phyloP scores from a whole-genome alignment of 2,113 vertebrate species.

The Nycticebus coucang region DNA sequence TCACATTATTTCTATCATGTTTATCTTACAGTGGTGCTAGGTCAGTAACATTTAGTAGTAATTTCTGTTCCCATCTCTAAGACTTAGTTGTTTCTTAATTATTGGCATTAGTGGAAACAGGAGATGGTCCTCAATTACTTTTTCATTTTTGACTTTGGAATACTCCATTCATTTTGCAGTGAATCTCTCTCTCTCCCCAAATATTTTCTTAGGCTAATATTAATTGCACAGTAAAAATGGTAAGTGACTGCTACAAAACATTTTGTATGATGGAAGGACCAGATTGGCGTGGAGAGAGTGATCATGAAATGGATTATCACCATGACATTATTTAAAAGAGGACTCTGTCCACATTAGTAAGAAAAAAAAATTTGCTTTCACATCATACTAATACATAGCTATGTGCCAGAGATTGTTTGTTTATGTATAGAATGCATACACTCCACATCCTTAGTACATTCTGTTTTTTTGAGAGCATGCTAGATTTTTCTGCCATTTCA shows the following conservation, averaged over 20 bases:
- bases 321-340: neutral
- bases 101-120: neutral
- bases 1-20: fast-evolving
- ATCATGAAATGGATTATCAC: neutral
- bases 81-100: neutral
- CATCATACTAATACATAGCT: neutral
- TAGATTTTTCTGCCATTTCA: neutral
- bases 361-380: neutral
- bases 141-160: neutral
- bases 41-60: neutral
- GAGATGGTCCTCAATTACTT: neutral
- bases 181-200: neutral
- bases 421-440: neutral
- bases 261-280: neutral
- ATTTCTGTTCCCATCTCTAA: neutral
- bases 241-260: neutral
- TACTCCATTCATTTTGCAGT: conserved; percentile 18
- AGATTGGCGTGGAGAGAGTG: neutral
- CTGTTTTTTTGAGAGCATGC: neutral
- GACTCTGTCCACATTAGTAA: neutral
- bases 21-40: neutral
- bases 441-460: neutral
- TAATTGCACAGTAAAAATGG: neutral
- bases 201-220: neutral
- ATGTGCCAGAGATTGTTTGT: neutral